Evolutionary conservation across 2,113 vertebrate genomes (phyloP).

Genomic region (Steatornis caripensis): DNA sequence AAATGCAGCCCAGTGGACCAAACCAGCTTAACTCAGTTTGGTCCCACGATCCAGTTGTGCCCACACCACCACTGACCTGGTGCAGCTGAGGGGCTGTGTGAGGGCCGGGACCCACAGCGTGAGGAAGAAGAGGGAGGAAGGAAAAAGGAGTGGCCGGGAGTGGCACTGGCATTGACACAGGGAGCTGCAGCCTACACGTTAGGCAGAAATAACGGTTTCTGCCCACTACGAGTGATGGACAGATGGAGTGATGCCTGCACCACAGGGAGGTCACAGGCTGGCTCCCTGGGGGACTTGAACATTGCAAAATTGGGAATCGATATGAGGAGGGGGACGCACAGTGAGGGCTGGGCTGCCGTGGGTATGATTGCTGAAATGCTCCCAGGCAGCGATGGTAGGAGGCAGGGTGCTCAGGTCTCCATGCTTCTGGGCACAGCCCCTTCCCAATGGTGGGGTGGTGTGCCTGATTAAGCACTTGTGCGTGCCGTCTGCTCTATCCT

Average conservation of each 20-base stretch:
- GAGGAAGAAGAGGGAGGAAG: neutral
- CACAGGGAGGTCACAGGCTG: neutral
- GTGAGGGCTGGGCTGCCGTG: neutral
- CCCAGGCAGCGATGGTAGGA: accelerated
- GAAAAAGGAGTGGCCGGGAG: neutral
- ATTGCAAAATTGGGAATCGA: neutral
- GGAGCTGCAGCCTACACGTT: neutral
- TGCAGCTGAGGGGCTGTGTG: neutral
- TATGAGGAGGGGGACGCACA: neutral
- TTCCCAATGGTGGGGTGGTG: accelerated
- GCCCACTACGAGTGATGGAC: accelerated
- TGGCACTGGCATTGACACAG: neutral
- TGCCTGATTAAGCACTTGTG: accelerated
- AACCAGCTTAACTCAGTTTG: neutral
- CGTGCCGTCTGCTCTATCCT: neutral
- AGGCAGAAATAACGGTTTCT: neutral
- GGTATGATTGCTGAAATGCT: accelerated
- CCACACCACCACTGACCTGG: neutral
- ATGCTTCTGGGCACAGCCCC: neutral
- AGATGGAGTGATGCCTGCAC: too few species aligned
- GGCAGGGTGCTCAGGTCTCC: neutral
- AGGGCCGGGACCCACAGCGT: neutral
- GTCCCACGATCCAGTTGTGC: neutral
- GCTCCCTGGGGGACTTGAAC: neutral
- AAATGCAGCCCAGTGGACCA: neutral